A percentile compares a stretch with the other conserved stretches of the same genome.
Conservation (phyloP, 1,140 invertebrate species). For the Tetraneura akinire region DNA sequence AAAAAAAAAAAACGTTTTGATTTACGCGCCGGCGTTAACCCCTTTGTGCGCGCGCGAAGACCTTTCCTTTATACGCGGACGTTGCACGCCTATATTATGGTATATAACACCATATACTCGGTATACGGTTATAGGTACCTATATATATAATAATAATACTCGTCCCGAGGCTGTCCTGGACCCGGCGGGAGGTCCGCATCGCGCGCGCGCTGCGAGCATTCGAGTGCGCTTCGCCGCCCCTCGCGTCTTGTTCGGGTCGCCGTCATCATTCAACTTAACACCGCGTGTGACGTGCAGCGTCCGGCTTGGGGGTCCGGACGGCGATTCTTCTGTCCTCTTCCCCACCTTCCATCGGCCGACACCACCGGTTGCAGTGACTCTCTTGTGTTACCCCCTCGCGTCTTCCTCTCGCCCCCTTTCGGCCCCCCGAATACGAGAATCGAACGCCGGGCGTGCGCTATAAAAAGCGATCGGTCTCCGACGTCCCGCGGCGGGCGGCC, state of each 20-base stretch:
- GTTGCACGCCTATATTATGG: too few species aligned
- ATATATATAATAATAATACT: too few species aligned
- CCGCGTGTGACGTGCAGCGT: slow-evolving; percentile 19
- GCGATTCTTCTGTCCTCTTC: not conserved
- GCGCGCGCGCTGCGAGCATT: not conserved
- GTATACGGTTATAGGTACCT: too few species aligned
- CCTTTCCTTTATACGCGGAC: not conserved
- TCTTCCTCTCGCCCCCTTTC: not conserved
- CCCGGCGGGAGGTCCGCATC: slow-evolving; percentile 6
- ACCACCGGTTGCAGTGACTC: too few species aligned
- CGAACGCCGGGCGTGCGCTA: not conserved
- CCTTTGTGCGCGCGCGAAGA: slow-evolving; percentile 20
- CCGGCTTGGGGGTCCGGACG: slow-evolving; percentile 1
- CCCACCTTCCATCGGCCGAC: not conserved
- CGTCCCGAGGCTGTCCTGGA: not conserved
- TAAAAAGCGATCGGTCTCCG: too few species aligned
- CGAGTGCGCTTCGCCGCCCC: not conserved
- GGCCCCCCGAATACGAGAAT: slow-evolving; percentile 27
- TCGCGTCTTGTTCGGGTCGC: not conserved
- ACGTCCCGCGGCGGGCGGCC: slow-evolving; percentile 10
- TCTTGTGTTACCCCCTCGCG: not conserved
- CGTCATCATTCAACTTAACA: slow-evolving; percentile 45
- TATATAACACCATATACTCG: not conserved
- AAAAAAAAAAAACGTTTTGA: slow-evolving; percentile 18
- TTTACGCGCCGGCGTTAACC: slow-evolving; percentile 51